Conservation (phyloP, 2,888 invertebrate genomes). For the Anaspis maculata region DNA sequence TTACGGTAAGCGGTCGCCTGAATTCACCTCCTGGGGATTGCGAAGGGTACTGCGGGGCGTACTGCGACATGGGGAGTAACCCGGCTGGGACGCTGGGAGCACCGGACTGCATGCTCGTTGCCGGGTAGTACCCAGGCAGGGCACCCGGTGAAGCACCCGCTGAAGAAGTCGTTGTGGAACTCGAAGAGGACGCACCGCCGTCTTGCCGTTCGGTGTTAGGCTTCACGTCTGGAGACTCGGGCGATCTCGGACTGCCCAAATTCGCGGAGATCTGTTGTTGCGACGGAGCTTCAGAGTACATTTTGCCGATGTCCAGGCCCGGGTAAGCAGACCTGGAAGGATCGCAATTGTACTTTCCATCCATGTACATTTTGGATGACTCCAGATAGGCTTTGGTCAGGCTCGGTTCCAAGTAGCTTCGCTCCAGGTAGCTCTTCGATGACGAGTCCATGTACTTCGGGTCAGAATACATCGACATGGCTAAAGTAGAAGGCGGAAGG, state of each 20-base stretch:
- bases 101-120: slow-evolving; percentile 42
- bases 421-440: slow-evolving; percentile 50
- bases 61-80: slow-evolving; percentile 59
- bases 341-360: slow-evolving; percentile 42
- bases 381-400: slow-evolving; percentile 65
- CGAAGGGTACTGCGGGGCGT: slow-evolving; percentile 48
- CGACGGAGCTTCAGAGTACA: slow-evolving; percentile 47
- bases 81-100: slow-evolving; percentile 43
- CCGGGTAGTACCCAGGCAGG: slow-evolving; percentile 50
- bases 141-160: slow-evolving; percentile 55
- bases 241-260: slow-evolving; percentile 43
- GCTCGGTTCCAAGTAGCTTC: slow-evolving; percentile 60
- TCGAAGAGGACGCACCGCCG: slow-evolving; percentile 48
- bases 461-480: slow-evolving; percentile 65
- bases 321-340: slow-evolving; percentile 44
- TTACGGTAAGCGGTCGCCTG: slow-evolving; percentile 65
- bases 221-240: slow-evolving; percentile 44
- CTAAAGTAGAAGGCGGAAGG: slow-evolving; percentile 53
- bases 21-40: slow-evolving; percentile 59
- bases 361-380: slow-evolving; percentile 65
- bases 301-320: slow-evolving; percentile 55
- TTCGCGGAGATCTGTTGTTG: slow-evolving; percentile 49
- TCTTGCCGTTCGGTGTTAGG: slow-evolving; percentile 38
- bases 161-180: slow-evolving; percentile 51
- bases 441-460: slow-evolving; percentile 56